Evolutionary conservation across 2,113 vertebrate genomes (phyloP), one percentile per base, ranked within the genome.

Genomic region (Edolisoma coerulescens): DNA sequence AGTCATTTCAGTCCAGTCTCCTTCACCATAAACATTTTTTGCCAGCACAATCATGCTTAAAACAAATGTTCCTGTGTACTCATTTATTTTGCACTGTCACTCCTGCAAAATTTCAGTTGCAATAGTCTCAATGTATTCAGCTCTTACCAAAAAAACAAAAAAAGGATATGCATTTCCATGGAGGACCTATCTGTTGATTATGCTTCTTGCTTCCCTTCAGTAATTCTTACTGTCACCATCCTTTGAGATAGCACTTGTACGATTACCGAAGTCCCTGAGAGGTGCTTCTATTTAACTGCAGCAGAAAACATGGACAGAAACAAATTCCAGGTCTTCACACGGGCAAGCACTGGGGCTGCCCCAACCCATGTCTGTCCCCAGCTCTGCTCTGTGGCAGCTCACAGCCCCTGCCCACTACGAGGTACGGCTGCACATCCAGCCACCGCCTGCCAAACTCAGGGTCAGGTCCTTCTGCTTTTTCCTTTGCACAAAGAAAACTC

Each of bases 401-500:
- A 11, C 56, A 37, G 7, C 1, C 41, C 10, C 37, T 56, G 33
- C 39, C 44, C 59, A 28, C 13, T 3, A 16, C 0, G 0, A 50
- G 47, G 32, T 3, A 8, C 0, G 0, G 33, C 23, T 5, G 1
- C 21, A 24, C 24, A 41, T 35, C 42, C 21, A 22, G 19, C 13
- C 23, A 27, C 35, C 0, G 0, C 24, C 11, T 3, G 11, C 32
- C 3, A 0, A 70, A 33, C 37, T 61, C 67, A 13, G n/a, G 3
- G 14, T 53, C 11, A 32, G 6, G 7, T 15, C 6, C 42, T 53
- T 32, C 49, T 91, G 30, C 44, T 52, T 64, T 49, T 45, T 68
- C 6, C 49, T 41, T 71, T 56, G 32, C 30, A 10, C 30, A 27
- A 53, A 19, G 26, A 3, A 33, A 77, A 79, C 22, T 23, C 2